These are phyloP conservation scores for Drosophila grimshawi DNA, from an alignment of 1,140 invertebrate species.

Conservation along the genomic window DNA sequence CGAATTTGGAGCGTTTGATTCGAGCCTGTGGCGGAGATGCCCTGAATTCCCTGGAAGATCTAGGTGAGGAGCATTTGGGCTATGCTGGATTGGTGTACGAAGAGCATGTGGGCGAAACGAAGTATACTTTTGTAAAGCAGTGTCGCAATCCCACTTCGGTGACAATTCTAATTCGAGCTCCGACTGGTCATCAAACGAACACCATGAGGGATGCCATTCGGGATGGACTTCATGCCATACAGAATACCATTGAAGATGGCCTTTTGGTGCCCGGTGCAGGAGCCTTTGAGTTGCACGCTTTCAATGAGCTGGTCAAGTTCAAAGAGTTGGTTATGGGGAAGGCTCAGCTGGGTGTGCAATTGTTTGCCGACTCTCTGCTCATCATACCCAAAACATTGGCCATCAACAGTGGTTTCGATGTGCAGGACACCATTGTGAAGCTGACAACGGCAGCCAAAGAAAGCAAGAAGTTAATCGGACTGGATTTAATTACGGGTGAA, in stretches of 20 bases:
- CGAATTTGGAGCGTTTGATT: slow-evolving; percentile 99
- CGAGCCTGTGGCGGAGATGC: slow-evolving; percentile 97
- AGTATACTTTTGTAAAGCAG: slow-evolving; percentile 98
- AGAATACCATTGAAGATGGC: slow-evolving; percentile 97
- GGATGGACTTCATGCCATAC: slow-evolving; percentile 97
- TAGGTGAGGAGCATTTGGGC: slow-evolving; percentile 93
- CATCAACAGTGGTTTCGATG: slow-evolving; percentile 96
- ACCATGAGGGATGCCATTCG: slow-evolving; percentile 99
- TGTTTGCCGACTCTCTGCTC: slow-evolving; percentile 97
- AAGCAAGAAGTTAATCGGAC: slow-evolving; percentile 89
- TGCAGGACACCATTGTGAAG: slow-evolving; percentile 97
- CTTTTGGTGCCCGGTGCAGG: slow-evolving; percentile 96
- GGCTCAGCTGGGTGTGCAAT: slow-evolving; percentile 94
- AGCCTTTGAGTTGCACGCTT: slow-evolving; percentile 96
- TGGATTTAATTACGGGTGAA: slow-evolving; percentile 95
- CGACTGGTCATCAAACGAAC: slow-evolving; percentile 96
- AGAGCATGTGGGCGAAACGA: slow-evolving; percentile 97
- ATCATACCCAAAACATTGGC: slow-evolving; percentile 97
- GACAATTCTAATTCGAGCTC: slow-evolving; percentile 97
- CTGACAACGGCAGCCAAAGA: slow-evolving; percentile 89
- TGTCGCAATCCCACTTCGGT: slow-evolving; percentile 97
- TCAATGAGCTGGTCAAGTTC: slow-evolving; percentile 91
- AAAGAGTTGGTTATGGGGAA: slow-evolving; percentile 96
- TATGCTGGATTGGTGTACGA: slow-evolving; percentile 98
- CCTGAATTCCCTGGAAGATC: slow-evolving; percentile 97